Base-by-base conservation (phyloP, 2,113 vertebrate genomes). In the Scytalopus superciliaris region DNA sequence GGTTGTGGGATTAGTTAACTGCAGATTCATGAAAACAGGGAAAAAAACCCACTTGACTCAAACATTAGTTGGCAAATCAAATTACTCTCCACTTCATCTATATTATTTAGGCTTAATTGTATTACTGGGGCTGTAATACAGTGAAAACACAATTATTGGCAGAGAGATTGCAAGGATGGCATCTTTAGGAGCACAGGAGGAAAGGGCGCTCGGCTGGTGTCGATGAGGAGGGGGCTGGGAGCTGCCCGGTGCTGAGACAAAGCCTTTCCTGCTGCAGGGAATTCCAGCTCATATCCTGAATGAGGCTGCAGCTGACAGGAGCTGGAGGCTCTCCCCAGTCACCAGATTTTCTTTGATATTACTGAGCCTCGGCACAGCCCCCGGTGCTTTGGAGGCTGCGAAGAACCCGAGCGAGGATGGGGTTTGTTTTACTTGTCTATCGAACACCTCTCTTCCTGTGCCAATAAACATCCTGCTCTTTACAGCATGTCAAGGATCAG, bases 31-130 rank as follows among this genome's bases (percentile, higher is more conserved):
- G 56, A 92, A 78, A 96, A 85, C 6, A 6, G 19, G 28, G 12
- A 21, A 6, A 47, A 57, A 82, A 62, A 35, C 3, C 4, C 17
- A 7, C 80, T 93, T 42, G 80, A 44, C 53, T 89, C 64, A 84
- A 89, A 73, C 69, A 68, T 93, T 87, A 72, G 72, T 62, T 89
- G 91, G 83, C 57, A 92, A 97, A 96, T 94, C 73, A 60, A 93
- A 96, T 97, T 96, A 94, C 45, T 92, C 69, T 47, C 73, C 73
- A 66, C 66, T 96, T 92, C 64, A 68, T 82, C 93, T 84, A 39
- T 81, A 96, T 96, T 95, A 97, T 96, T 96, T 94, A 90, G 73
- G 45, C 57, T 72, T 96, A 96, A 96, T 95, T 90, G 50, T 62
- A 31, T 96, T 96, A 93, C 52, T 28, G n/a, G 53, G 66, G 73